Evolutionary conservation across 2,888 invertebrate species (phyloP), one percentile per base, ranked within the genome.

Genomic region (Trichogramma evanescens): DNA sequence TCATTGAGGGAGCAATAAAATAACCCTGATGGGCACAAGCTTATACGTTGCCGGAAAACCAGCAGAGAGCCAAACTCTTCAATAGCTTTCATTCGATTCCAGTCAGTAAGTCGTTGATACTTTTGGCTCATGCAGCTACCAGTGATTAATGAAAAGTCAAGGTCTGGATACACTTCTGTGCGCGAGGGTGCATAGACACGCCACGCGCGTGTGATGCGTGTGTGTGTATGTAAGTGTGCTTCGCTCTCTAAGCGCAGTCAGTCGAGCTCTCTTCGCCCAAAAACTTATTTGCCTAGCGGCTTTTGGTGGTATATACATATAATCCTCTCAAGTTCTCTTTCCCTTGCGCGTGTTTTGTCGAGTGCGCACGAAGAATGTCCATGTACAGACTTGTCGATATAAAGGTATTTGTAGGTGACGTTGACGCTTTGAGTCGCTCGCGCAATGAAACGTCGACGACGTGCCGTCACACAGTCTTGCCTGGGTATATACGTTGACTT

Each of bases 111-210:
- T 76, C 77, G 77, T 77, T 77, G 77, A 77, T 77, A 78, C 74
- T 70, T 66, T 67, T 67, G 67, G 43, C 9, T 46, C 48, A 54
- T 46, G 58, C 44, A 57, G 54, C n/a, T 42, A 38, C 44, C 49
- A 63, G 74, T 77, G 78, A 77, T 77, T 77, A 78, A 78, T 77
- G 77, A 76, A 74, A 74, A 77, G 75, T 74, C 74, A 75, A 75
- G 75, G 74, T 75, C 76, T 73, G 71, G 71, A 26, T 26, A 26
- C 71, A 74, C 73, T 74, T 70, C 72, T 71, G 71, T 70, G 69
- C 69, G 66, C 40, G 52, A 56, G 43, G 42, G 9, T 26, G 10
- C 45, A 45, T 9, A 45, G 9, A 46, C 53, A 50, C 59, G 10
- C 26, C 26, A 26, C 26, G 2, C 26, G 26, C 26, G 26, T 26